phyloP scores from a whole-genome alignment of 1,140 invertebrate genomes.

The Atta colombica region DNA sequence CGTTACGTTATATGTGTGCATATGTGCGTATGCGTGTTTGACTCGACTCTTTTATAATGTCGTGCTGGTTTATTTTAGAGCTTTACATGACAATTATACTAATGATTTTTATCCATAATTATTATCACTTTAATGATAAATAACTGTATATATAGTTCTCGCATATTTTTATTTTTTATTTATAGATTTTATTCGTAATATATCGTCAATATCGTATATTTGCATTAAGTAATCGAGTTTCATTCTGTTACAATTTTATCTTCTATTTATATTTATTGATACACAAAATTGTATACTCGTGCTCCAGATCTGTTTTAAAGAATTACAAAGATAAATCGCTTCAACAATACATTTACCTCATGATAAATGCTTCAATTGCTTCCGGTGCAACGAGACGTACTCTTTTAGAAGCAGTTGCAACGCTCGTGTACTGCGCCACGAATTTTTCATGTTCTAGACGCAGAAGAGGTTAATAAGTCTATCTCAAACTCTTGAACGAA shows the following conservation, averaged over 20 bases:
- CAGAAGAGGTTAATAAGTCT: conserved; percentile 13
- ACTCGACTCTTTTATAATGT: no score
- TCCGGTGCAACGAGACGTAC: not conserved
- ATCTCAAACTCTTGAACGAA: not conserved
- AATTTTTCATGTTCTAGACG: conserved; percentile 29
- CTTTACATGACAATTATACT: no score
- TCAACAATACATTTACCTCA: conserved; percentile 8
- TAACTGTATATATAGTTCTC: no score
- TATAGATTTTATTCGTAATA: not conserved
- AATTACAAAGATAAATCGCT: not conserved
- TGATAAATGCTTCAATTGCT: conserved; percentile 26
- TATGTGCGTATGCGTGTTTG: no score
- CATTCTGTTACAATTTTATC: not conserved
- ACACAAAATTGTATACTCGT: not conserved
- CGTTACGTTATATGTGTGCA: no score
- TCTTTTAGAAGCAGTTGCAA: not conserved
- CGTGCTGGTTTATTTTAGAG: no score
- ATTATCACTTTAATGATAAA: no score
- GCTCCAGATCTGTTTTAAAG: not conserved
- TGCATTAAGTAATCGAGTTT: not conserved
- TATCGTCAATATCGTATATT: not conserved
- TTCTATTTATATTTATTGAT: conserved; percentile 2
- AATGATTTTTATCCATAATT: no score
- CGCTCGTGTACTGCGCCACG: not conserved
- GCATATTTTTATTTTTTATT: not conserved